A percentile compares a stretch with the other conserved stretches of the same genome.
Evolutionary conservation across 2,797 vertebrate species (phyloP).

Genomic region (Brachyrhaphis roseni): DNA sequence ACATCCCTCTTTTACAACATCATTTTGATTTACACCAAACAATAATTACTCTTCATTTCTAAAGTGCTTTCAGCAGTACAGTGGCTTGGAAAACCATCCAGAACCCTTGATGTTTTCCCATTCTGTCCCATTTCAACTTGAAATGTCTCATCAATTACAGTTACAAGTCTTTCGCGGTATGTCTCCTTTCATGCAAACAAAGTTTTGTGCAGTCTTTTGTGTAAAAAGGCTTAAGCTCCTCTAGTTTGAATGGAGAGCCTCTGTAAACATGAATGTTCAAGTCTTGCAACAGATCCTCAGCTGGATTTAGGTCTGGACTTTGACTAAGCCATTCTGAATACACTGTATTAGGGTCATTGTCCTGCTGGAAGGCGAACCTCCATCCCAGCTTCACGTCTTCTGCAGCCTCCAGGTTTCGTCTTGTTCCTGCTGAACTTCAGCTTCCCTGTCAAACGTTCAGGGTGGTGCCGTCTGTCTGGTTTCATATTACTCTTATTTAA

Average conservation of each 20-base stretch:
- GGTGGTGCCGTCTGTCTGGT: background rate
- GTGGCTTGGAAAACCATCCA: background rate
- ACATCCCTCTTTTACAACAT: background rate
- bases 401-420: background rate
- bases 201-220: background rate
- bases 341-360: background rate
- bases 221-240: background rate
- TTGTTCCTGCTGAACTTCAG: background rate
- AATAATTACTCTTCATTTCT: background rate
- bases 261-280: background rate
- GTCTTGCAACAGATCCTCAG: background rate
- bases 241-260: background rate
- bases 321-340: background rate
- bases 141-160: slow-evolving; percentile 1
- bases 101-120: background rate
- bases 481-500: background rate
- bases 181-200: background rate
- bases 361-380: background rate
- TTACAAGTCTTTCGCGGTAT: background rate
- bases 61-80: background rate
- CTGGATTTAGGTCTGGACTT: background rate
- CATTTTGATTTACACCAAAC: background rate
- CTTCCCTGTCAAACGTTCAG: background rate
- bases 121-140: background rate
- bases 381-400: background rate